Evolutionary conservation across 2,888 invertebrate genomes (phyloP), one percentile per base, ranked within the genome.

Genomic region (Tuberolachnus salignus): DNA sequence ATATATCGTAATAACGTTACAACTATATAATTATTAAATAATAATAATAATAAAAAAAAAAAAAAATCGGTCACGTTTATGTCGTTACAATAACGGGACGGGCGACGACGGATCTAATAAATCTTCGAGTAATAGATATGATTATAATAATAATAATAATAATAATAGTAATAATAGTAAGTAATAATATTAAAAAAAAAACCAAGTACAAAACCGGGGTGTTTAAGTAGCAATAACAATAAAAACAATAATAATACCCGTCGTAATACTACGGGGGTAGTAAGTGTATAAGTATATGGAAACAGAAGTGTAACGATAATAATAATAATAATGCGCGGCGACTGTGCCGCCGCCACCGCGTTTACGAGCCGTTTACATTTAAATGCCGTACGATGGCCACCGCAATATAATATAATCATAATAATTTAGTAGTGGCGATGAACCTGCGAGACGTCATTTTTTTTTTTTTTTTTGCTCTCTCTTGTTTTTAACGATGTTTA

Each of bases 161-260:
- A 46, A 71, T 59, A 19, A 49, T 6, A 71, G 34, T 59, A n/a
- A n/a, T n/a, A n/a, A n/a, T n/a, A n/a, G n/a, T n/a, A 53, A 57
- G 23, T n/a, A n/a, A 10, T 19, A n/a, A 19, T 53, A 53, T n/a
- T 53, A 19, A 53, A 55, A 55, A 11, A 21, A 55, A 21, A 73
- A n/a, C n/a, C 8, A n/a, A 61, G 61, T 72, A 73, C 42, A 53
- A 63, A 74, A 53, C 63, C 44, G 4, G 51, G 73, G 73, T 53
- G 63, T 74, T 74, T 74, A 74, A 74, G 73, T 74, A 53, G 63
- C 53, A 53, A 74, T 74, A 74, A 74, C 73, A 64, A 74, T 74
- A 74, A 74, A 64, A 74, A 72, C 44, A 70, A 57, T 72, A 70
- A 57, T 72, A 61, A 64, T 53, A 11, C 23, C n/a, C 34, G 34